Evolutionary conservation across 1,140 invertebrate genomes (phyloP).

Genomic region (Stegodyphus mimosarum): DNA sequence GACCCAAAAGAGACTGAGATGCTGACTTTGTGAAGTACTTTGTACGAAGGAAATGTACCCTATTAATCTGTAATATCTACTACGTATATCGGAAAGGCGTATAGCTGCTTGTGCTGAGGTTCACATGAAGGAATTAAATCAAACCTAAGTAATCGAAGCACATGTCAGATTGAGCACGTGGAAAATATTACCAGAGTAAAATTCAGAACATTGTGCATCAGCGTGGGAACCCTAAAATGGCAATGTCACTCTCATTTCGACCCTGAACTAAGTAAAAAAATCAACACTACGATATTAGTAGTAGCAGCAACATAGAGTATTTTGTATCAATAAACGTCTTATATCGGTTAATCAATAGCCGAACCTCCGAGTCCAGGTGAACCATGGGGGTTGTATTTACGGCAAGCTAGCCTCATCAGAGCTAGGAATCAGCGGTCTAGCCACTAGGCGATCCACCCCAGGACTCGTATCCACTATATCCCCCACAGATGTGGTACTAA

Average conservation of each 20-base stretch:
- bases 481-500: constrained; percentile 58
- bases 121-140: constrained; percentile 20
- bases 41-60: constrained; percentile 34
- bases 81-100: constrained; percentile 60
- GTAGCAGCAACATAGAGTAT: constrained; percentile 52
- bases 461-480: constrained; percentile 57
- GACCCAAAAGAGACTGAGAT: not conserved
- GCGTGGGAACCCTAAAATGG: constrained; percentile 53
- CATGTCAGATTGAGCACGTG: constrained; percentile 21
- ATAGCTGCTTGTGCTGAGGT: constrained; percentile 50
- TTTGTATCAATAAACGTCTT: constrained; percentile 41
- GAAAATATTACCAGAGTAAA: constrained; percentile 6
- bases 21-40: constrained; percentile 36
- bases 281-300: constrained; percentile 29
- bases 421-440: constrained; percentile 57
- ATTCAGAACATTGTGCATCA: constrained; percentile 38
- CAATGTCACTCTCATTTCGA: constrained; percentile 17
- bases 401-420: constrained; percentile 57
- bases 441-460: constrained; percentile 36
- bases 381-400: constrained; percentile 9
- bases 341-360: constrained; percentile 51
- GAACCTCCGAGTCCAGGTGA: not conserved
- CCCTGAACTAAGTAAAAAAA: constrained; percentile 39
- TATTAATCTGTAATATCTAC: constrained; percentile 42
- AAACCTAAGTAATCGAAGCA: constrained; percentile 19